A percentile compares a stretch with the other conserved stretches of the same genome.
Evolutionary conservation across 2,888 invertebrate genomes (phyloP).

Genomic region (Tridacna gigas): DNA sequence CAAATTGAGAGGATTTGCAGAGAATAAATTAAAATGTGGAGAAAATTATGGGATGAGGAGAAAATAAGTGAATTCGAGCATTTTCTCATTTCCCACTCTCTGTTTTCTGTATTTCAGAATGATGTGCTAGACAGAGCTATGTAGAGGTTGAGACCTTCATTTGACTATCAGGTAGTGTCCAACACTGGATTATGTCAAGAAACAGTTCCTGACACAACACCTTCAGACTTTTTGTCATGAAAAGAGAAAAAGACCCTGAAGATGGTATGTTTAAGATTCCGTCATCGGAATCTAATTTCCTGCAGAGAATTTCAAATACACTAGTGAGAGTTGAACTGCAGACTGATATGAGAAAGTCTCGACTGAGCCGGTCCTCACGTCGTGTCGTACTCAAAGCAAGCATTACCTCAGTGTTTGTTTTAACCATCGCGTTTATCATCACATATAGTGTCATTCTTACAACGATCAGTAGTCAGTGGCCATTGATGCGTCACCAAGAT

Average conservation of each 20-base stretch:
- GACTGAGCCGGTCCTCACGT: conserved; percentile 47
- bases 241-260: conserved; percentile 1
- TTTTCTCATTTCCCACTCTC: background rate
- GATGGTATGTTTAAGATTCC: background rate
- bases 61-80: background rate
- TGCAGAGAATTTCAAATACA: conserved; percentile 35
- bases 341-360: conserved; percentile 69
- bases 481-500: conserved; percentile 61
- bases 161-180: background rate
- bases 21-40: background rate
- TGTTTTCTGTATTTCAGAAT: background rate
- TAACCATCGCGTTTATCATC: conserved; percentile 72
- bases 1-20: background rate
- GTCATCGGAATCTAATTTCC: conserved; percentile 4
- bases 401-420: conserved; percentile 72
- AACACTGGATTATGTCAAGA: background rate
- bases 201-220: background rate
- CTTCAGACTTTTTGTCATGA: conserved; percentile 12
- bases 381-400: conserved; percentile 75
- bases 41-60: background rate
- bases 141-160: background rate
- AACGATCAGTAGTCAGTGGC: conserved; percentile 69
- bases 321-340: conserved; percentile 67
- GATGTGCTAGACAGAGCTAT: background rate
- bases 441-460: conserved; percentile 73